phyloP scores from a whole-genome alignment of 2,888 invertebrate species.

The Eristalinus sepulchralis region DNA sequence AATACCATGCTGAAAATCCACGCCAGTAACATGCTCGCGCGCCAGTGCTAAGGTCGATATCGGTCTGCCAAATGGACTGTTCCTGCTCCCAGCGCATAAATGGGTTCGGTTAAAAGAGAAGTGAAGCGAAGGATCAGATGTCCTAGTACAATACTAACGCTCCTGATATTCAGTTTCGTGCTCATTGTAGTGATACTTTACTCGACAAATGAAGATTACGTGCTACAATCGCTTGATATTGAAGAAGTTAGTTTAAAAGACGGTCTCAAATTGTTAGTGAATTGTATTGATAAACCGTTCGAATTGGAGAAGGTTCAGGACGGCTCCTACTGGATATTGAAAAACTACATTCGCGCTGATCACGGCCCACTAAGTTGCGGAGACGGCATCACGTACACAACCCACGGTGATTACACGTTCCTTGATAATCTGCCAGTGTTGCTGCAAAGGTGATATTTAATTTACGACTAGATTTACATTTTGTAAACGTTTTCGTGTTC shows the following conservation, averaged over 20 bases:
- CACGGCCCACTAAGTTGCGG: slow-evolving; percentile 82
- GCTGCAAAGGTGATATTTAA: slow-evolving; percentile 77
- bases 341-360: slow-evolving; percentile 83
- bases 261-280: slow-evolving; percentile 73
- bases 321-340: slow-evolving; percentile 83
- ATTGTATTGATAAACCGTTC: slow-evolving; percentile 74
- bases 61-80: neutral
- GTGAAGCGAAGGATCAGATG: slow-evolving; percentile 30
- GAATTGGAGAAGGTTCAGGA: slow-evolving; percentile 74
- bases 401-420: slow-evolving; percentile 86
- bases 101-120: neutral
- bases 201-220: neutral
- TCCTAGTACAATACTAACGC: neutral
- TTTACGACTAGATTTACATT: neutral
- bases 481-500: neutral
- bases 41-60: neutral
- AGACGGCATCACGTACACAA: slow-evolving; percentile 86
- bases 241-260: slow-evolving; percentile 61
- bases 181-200: slow-evolving; percentile 6
- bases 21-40: neutral
- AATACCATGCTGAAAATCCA: neutral
- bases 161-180: neutral
- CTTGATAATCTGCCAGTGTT: slow-evolving; percentile 84
- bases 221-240: neutral
- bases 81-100: neutral